Evolutionary conservation across 2,888 invertebrate genomes (phyloP), one percentile per base, ranked within the genome.

Genomic region (Tinea pellionella): DNA sequence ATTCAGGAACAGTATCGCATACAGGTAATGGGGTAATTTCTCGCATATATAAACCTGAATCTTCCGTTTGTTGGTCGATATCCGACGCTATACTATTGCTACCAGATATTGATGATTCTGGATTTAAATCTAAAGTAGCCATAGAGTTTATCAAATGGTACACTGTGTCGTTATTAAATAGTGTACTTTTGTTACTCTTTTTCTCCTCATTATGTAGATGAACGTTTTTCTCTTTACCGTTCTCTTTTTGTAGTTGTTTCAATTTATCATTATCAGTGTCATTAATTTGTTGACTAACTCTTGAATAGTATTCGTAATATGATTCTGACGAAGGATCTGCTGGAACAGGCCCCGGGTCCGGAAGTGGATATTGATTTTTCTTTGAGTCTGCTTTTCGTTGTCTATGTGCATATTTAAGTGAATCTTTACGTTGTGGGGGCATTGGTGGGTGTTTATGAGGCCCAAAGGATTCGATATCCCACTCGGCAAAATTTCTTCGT

Each of bases 401-500:
- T 58, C 88, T 71, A 62, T 88, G 87, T 18, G 88, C 84, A 74
- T 88, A 88, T 73, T 88, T 88, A 11, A 86, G 70, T 12, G 88
- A 88, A 71, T 88, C 88, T 67, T 78, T 88, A 62, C 88, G 75
- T 63, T 82, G 86, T 2, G 87, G 87, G 8, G 86, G 85, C 9
- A 73, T 66, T 60, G 88, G 85, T 61, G 81, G 76, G 59, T 81
- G 79, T 64, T 79, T 79, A 63, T 74, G 80, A 16, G 74, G 69
- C 60, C 71, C 72, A 63, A 80, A 83, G 0, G 79, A 69, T 64
- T 88, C 88, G 51, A 88, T 87, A 69, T 90, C 88, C 90, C 91
- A 91, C 63, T 89, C 90, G 1, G 84, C 87, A 65, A 88, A 89
- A 67, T 89, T 88, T 63, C 89, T 82, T 61, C 89, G 76, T 64